These are phyloP conservation scores for Andrena camellia DNA, from an alignment of 2,888 invertebrate genomes.

Conservation along the genomic window DNA sequence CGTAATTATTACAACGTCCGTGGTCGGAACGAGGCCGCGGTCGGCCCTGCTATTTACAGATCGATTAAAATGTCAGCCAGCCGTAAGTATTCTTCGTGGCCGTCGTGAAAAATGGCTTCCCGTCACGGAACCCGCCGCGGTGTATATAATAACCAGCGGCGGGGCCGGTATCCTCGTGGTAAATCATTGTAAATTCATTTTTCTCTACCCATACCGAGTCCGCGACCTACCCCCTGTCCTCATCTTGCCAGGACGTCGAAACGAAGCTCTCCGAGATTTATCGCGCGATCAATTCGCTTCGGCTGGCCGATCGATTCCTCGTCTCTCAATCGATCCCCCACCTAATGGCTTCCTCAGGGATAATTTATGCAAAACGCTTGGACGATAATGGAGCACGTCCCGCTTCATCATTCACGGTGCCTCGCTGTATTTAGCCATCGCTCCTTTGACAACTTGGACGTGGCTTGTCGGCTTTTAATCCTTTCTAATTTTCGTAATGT, in stretches of 20 bases:
- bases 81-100: conserved; percentile 76
- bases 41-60: conserved; percentile 69
- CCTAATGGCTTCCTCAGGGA: neutral
- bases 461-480: conserved; percentile 29
- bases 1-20: conserved; percentile 55
- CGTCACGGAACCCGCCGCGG: conserved; percentile 74
- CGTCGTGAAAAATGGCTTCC: conserved; percentile 77
- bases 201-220: conserved; percentile 28
- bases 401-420: conserved; percentile 27
- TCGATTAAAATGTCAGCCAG: conserved; percentile 79
- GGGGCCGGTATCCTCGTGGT: conserved; percentile 76
- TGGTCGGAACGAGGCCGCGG: conserved; percentile 43
- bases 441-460: conserved; percentile 41
- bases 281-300: conserved; percentile 28
- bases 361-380: conserved; percentile 57
- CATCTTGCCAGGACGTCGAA: conserved; percentile 41
- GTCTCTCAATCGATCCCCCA: conserved; percentile 7
- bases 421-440: conserved; percentile 37
- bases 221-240: neutral
- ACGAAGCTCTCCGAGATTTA: conserved; percentile 59
- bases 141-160: conserved; percentile 72
- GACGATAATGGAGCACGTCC: conserved; percentile 43
- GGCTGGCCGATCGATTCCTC: conserved; percentile 25
- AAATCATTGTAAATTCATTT: conserved; percentile 79
- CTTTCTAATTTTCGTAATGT: neutral